A percentile compares a stretch with the other conserved stretches of the same genome.
phyloP scores from a whole-genome alignment of 2,113 vertebrate species.

The Hyperopisus bebe region DNA sequence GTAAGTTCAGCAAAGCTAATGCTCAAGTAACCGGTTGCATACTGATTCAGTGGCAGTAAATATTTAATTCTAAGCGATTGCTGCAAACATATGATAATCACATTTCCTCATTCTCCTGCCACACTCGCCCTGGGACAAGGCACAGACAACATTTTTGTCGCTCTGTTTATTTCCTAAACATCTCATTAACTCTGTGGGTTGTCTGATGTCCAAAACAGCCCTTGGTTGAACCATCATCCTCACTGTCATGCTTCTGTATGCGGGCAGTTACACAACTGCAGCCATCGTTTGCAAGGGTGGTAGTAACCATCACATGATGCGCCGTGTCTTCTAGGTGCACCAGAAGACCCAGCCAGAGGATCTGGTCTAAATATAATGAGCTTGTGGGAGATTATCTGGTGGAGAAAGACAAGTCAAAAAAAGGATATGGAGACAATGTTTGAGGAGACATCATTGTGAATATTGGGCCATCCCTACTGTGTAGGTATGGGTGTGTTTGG shows the following conservation, averaged over 20 bases:
- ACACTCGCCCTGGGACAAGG: not conserved
- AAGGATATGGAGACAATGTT: not conserved
- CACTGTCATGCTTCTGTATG: not conserved
- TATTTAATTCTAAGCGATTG: not conserved
- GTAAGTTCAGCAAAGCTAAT: not conserved
- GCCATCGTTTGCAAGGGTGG: not conserved
- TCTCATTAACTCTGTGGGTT: not conserved
- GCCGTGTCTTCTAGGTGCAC: not conserved
- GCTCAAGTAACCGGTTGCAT: not conserved
- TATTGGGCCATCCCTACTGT: not conserved
- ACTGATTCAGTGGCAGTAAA: not conserved
- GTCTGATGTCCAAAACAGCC: not conserved
- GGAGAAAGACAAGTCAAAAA: not conserved
- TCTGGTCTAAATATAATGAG: not conserved
- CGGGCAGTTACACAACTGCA: not conserved
- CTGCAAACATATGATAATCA: not conserved
- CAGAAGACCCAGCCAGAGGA: not conserved
- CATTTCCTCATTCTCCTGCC: not conserved
- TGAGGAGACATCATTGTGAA: not conserved
- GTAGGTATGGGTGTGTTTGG: not conserved
- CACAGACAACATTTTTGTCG: not conserved
- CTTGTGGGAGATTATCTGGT: not conserved
- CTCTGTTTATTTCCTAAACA: not conserved
- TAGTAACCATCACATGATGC: not conserved
- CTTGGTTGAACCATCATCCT: not conserved